Evolutionary conservation across 2,113 vertebrate genomes (phyloP), one percentile per base, ranked within the genome.

Genomic region (Thalassarche chlororhynchos): DNA sequence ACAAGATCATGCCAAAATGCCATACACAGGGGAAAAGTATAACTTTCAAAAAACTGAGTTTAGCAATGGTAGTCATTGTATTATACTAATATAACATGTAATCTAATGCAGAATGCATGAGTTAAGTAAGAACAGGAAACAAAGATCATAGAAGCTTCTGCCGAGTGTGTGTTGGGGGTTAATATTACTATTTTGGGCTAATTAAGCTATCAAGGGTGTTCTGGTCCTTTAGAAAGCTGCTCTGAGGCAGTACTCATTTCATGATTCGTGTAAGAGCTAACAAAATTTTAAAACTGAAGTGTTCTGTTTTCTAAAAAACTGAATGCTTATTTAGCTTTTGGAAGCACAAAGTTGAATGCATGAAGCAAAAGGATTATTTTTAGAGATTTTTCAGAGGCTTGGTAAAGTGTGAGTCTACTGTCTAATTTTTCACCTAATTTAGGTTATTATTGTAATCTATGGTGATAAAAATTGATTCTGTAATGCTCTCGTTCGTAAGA

Each of bases 351-450:
- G 94, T 78, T 83, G n/a, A 95, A 72, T 78, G 46, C 47, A 78
- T 83, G 58, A 96, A 97, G 81, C 64, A 94, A 70, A 79, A 84
- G 24, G 18, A 58, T 96, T 96, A 93, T 88, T 97, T 97, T 95
- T 95, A 95, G 78, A 88, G 79, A 77, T 78, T 80, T 90, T 92
- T 66, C 13, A 42, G 69, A 47, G 8, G 4, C 44, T 74, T 74
- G 17, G 4, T n/a, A 44, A 82, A 52, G 3, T 14, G 1, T 86
- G 47, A 76, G 21, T 57, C 29, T 79, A 12, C 40, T 40, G 54
- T 69, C 42, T 72, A 89, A 70, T 93, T 90, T 89, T 76, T 80
- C 58, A 70, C 23, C 34, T 90, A 26, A 92, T 91, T 94, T 93
- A 74, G 31, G 40, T 46, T 89, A 70, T 93, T 87, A 65, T 17